phyloP scores from a whole-genome alignment of 2,888 invertebrate species.

The Sipha maydis region DNA sequence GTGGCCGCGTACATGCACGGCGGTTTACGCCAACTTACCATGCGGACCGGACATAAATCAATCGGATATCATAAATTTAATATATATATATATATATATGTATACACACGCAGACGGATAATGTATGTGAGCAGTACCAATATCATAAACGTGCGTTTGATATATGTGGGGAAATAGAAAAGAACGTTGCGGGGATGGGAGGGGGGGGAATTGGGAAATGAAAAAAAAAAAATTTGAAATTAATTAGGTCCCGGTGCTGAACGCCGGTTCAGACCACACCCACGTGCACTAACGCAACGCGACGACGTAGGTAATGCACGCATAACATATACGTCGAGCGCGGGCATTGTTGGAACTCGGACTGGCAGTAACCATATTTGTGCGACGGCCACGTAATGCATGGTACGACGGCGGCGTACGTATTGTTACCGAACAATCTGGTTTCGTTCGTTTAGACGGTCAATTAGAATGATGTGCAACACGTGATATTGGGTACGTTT shows the following conservation, averaged over 20 bases:
- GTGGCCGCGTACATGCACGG: not conserved
- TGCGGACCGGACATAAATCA: conserved; percentile 40
- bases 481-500: too few relatives aligned
- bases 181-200: not conserved
- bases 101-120: not conserved
- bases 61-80: conserved; percentile 17
- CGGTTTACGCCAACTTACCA: conserved; percentile 18
- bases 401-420: too few relatives aligned
- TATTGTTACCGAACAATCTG: not conserved
- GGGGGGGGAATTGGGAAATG: not conserved
- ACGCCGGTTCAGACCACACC: conserved; percentile 34
- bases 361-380: too few relatives aligned
- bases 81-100: not conserved
- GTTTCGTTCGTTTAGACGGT: conserved; percentile 32
- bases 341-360: not conserved
- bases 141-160: not conserved
- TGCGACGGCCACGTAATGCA: not conserved
- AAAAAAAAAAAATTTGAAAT: conserved; percentile 29
- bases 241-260: conserved; percentile 38
- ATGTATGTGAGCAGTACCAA: not conserved
- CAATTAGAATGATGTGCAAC: conserved; percentile 33
- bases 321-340: too few relatives aligned
- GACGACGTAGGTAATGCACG: not conserved
- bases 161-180: conserved; percentile 8
- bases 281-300: conserved; percentile 9